Conservation (phyloP, 2,797 vertebrate genomes). For the Mormyrops attenuatus region DNA sequence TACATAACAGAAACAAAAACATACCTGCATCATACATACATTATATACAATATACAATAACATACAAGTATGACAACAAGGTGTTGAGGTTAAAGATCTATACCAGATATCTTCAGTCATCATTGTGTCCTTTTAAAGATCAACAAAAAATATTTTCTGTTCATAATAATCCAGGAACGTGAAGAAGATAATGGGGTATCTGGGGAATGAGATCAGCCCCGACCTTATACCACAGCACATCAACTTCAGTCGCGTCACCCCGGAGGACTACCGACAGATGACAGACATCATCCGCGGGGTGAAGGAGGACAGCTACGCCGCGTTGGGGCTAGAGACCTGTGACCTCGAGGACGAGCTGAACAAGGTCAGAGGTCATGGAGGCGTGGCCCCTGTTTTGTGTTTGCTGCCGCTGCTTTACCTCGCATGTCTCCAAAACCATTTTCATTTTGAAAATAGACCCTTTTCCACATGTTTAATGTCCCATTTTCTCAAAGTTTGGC, state of each 20-base stretch:
- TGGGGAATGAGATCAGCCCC: slow-evolving; percentile 67
- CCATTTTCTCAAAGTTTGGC: not conserved
- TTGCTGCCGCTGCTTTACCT: not conserved
- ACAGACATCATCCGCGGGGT: slow-evolving; percentile 68
- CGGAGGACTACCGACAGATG: slow-evolving; percentile 78
- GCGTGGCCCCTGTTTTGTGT: not conserved
- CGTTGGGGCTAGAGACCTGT: slow-evolving; percentile 75
- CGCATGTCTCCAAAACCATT: not conserved
- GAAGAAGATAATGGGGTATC: slow-evolving; percentile 66
- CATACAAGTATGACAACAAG: not conserved
- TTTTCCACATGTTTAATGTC: not conserved
- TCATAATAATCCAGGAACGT: slow-evolving; percentile 65
- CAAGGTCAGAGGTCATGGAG: slow-evolving; percentile 65
- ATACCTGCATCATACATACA: not conserved
- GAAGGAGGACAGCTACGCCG: slow-evolving; percentile 66
- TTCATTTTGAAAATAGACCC: not conserved
- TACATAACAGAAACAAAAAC: not conserved
- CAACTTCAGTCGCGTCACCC: slow-evolving; percentile 75
- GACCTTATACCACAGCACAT: slow-evolving; percentile 80
- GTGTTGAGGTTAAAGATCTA: not conserved
- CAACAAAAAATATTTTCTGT: not conserved
- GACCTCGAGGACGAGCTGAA: slow-evolving; percentile 84
- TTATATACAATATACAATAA: not conserved
- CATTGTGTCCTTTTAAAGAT: not conserved
- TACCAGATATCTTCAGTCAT: not conserved